These are phyloP conservation scores for Agonopterix heracliana DNA, from an alignment of 2,888 invertebrate species.

Conservation along the genomic window DNA sequence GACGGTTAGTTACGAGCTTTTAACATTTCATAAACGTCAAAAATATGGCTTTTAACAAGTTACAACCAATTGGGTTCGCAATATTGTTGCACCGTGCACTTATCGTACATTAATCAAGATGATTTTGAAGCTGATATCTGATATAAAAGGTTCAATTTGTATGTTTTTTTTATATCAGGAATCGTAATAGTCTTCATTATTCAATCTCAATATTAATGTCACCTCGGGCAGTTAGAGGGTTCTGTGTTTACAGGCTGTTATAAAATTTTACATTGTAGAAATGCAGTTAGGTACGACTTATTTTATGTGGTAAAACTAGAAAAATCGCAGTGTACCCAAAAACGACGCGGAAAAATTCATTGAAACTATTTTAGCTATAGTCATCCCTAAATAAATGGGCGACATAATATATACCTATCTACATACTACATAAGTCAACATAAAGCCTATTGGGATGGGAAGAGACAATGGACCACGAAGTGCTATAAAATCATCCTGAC, in stretches of 20 bases:
- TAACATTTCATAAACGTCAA: conserved; percentile 21
- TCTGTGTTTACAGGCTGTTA: no score
- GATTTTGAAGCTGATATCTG: conserved; percentile 1
- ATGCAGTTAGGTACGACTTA: no score
- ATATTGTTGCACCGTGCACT: conserved; percentile 9
- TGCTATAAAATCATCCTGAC: neutral
- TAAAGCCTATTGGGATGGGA: neutral
- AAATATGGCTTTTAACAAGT: conserved; percentile 15
- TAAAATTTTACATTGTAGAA: no score
- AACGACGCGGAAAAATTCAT: no score
- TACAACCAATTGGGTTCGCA: conserved; percentile 21
- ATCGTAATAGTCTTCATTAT: no score
- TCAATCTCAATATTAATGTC: neutral
- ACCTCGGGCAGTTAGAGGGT: neutral
- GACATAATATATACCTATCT: neutral
- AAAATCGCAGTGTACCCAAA: no score
- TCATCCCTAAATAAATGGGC: no score
- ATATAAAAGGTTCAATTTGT: neutral
- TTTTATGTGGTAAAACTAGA: no score
- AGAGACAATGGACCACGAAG: neutral
- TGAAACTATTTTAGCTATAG: no score
- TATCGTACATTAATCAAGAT: conserved; percentile 8
- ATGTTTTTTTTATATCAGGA: no score
- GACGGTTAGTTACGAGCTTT: neutral
- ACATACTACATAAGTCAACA: neutral